Evolutionary conservation across 2,888 invertebrate species (phyloP).

Genomic region (Lottia gigantea): DNA sequence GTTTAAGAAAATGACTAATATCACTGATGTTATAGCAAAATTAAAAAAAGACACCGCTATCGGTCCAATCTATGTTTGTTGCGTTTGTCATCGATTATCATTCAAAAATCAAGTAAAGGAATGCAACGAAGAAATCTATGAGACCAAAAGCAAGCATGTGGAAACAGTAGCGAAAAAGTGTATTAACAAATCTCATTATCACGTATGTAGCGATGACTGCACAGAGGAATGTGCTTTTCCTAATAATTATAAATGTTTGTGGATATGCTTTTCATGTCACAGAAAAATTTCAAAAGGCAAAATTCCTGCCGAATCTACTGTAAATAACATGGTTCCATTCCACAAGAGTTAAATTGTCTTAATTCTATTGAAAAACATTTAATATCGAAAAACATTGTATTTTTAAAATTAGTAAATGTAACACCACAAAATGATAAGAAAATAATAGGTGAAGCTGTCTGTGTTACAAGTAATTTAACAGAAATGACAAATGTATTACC

Average conservation of each 20-base stretch:
- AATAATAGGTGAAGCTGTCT: background rate
- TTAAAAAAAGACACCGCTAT: background rate
- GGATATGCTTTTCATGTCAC: background rate
- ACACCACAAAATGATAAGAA: background rate
- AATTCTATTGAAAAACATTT: constrained; percentile 7
- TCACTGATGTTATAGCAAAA: background rate
- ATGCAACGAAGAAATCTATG: background rate
- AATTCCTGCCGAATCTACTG: background rate
- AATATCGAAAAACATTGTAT: background rate
- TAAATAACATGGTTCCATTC: constrained; percentile 1
- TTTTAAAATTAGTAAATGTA: constrained; percentile 6
- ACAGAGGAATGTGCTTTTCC: background rate
- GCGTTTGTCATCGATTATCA: background rate
- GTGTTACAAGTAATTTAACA: background rate
- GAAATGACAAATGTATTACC: constrained; percentile 3
- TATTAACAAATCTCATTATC: background rate
- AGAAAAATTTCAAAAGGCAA: background rate
- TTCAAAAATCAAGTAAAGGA: background rate
- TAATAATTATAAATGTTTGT: background rate
- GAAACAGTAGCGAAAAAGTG: background rate
- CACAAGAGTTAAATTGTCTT: constrained; percentile 2
- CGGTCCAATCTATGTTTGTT: background rate
- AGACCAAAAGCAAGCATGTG: background rate
- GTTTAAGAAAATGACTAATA: no score
- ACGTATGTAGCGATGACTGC: background rate